These are phyloP conservation scores for Temnothorax nylanderi DNA, from an alignment of 1,140 invertebrate genomes.

Conservation along the genomic window DNA sequence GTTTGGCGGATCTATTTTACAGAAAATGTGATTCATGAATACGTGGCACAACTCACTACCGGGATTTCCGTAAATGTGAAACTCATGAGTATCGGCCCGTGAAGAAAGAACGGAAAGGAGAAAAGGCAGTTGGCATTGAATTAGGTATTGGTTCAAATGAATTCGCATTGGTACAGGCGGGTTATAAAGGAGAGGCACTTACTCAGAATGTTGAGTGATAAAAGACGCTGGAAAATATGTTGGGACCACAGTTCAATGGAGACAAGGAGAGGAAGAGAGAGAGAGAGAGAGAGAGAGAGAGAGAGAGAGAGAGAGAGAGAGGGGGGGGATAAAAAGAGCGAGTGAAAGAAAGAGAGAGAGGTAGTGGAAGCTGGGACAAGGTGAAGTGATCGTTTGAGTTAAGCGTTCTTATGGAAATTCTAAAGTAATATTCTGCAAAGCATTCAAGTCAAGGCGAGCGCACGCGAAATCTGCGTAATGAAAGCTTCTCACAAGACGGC, in stretches of 20 bases:
- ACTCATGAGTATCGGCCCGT: slow-evolving; percentile 37
- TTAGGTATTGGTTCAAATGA: slow-evolving; percentile 79
- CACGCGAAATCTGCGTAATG: slow-evolving; percentile 71
- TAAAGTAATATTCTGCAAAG: slow-evolving; percentile 79
- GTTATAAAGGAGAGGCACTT: slow-evolving; percentile 69
- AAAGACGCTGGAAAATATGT: slow-evolving; percentile 79
- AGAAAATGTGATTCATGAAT: slow-evolving; percentile 79
- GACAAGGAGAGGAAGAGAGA: neutral
- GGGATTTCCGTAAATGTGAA: slow-evolving; percentile 72
- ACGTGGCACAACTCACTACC: slow-evolving; percentile 71
- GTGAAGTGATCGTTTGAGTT: slow-evolving; percentile 63
- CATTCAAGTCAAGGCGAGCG: slow-evolving; percentile 19
- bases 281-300: slow-evolving; percentile 9
- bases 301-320: neutral
- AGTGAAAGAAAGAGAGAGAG: neutral
- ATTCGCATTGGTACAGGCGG: slow-evolving; percentile 69
- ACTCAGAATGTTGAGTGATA: slow-evolving; percentile 75
- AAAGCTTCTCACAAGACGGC: slow-evolving; percentile 69
- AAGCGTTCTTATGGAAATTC: slow-evolving; percentile 83
- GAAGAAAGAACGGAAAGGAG: slow-evolving; percentile 39
- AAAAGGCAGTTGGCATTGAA: slow-evolving; percentile 76
- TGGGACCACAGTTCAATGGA: slow-evolving; percentile 64
- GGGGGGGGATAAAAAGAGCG: neutral
- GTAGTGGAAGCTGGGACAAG: slow-evolving; percentile 14
- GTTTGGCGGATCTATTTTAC: slow-evolving; percentile 77